Evolutionary conservation across 2,888 invertebrate genomes (phyloP).

Genomic region (Agelastica alni): DNA sequence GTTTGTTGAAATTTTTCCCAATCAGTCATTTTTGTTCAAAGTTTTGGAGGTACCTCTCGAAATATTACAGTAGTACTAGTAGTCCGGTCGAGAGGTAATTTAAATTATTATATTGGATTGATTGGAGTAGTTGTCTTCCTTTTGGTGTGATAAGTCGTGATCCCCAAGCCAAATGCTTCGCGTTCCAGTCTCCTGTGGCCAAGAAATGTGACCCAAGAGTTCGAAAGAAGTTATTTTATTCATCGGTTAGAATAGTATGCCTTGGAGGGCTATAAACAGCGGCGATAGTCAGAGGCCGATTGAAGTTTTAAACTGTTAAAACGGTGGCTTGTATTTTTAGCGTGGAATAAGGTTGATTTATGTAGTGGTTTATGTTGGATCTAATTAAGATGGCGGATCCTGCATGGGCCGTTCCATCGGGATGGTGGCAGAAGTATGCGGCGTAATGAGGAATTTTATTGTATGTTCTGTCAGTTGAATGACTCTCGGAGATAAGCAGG

Average conservation of each 20-base stretch:
- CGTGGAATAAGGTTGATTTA: not conserved
- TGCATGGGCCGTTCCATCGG: not conserved
- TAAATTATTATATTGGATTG: not conserved
- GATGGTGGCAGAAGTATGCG: not conserved
- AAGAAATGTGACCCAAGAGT: not conserved
- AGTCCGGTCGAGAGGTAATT: not conserved
- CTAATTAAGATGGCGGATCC: not conserved
- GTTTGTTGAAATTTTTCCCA: not conserved
- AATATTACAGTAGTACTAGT: not conserved
- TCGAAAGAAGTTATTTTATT: not conserved
- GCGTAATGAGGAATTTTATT: no score
- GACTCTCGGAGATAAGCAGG: slow-evolving; percentile 1
- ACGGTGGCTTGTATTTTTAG: not conserved
- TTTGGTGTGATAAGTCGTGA: not conserved
- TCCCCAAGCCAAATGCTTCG: not conserved
- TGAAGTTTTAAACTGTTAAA: slow-evolving; percentile 1
- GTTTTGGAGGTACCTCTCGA: not conserved
- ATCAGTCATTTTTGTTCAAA: not conserved
- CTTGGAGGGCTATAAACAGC: slow-evolving; percentile 1
- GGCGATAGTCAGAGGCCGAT: slow-evolving; percentile 1
- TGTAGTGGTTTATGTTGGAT: not conserved
- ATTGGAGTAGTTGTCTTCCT: not conserved
- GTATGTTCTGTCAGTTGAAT: slow-evolving; percentile 7
- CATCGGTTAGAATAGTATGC: not conserved
- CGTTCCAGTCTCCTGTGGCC: not conserved